A percentile compares a stretch with the other conserved stretches of the same genome.
These are phyloP conservation scores for Hymenochirus boettgeri DNA, from an alignment of 2,113 vertebrate genomes.

Conservation along the genomic window DNA sequence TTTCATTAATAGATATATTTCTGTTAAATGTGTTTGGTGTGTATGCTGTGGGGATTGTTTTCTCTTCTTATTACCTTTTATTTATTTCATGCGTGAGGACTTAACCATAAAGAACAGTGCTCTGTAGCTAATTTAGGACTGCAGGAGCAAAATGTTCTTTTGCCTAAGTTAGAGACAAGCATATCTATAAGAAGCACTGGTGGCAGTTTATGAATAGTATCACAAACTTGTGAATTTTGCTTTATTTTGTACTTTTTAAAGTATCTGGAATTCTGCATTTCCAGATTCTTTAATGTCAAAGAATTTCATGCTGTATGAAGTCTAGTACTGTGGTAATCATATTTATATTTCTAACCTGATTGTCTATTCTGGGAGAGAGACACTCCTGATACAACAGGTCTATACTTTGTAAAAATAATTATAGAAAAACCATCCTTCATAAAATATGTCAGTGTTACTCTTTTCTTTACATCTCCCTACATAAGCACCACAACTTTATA, in stretches of 20 bases:
- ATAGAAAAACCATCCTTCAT: no score
- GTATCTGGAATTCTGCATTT: constrained; percentile 7
- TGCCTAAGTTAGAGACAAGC: constrained; percentile 9
- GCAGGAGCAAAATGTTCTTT: constrained; percentile 25
- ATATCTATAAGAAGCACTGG: constrained; percentile 15
- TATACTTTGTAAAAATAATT: no score
- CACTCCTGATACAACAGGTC: no score
- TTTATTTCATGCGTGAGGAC: constrained; percentile 12
- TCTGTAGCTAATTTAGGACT: constrained; percentile 19
- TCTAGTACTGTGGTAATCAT: no score
- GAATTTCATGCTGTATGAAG: constrained; percentile 11
- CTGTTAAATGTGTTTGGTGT: constrained; percentile 5
- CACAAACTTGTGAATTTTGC: no score
- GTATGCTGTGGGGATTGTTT: constrained; percentile 13
- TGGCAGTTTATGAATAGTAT: constrained; percentile 16
- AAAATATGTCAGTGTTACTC: no score
- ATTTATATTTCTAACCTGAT: no score
- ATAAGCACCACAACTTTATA: no score
- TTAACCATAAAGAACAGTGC: not conserved
- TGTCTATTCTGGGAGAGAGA: no score
- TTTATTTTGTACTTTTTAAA: not conserved
- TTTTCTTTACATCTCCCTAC: no score
- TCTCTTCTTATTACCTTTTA: constrained; percentile 24
- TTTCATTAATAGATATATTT: constrained; percentile 16
- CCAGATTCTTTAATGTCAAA: constrained; percentile 3